Conservation (phyloP, 1,140 invertebrate species). For the roundworm (Caenorhabditis elegans) region DNA sequence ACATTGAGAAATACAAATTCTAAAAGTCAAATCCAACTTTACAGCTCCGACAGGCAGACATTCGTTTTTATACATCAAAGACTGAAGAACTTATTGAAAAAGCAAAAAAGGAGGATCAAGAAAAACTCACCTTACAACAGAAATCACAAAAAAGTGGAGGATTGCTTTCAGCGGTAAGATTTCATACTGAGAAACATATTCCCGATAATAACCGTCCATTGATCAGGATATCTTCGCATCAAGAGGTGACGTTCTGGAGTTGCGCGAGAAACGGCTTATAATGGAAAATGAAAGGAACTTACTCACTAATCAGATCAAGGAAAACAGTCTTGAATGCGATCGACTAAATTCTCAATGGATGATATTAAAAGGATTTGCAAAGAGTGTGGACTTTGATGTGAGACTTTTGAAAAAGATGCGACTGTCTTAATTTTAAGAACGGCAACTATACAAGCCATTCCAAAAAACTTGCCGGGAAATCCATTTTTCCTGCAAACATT, state of each 20-base stretch:
- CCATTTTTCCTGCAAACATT: too few species aligned
- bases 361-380: conserved; percentile 1
- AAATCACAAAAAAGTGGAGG: neutral
- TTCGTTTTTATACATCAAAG: neutral
- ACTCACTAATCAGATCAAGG: conserved; percentile 12
- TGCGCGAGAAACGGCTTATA: neutral
- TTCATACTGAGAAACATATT: too few species aligned
- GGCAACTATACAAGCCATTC: too few species aligned
- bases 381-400: conserved; percentile 11
- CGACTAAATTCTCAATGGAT: neutral
- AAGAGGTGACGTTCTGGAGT: conserved; percentile 10
- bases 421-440: too few species aligned
- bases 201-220: neutral
- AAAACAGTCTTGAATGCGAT: neutral
- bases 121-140: neutral
- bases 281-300: neutral
- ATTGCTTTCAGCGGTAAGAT: neutral
- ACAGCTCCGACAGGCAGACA: neutral
- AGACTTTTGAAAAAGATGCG: too few species aligned
- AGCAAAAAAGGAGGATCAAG: neutral
- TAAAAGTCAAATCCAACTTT: too few species aligned
- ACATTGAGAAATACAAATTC: too few species aligned
- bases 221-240: neutral
- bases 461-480: too few species aligned
- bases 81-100: neutral